These are phyloP conservation scores for Caenorhabditis sp. DNA, from an alignment of 2,888 invertebrate genomes.

Conservation along the genomic window DNA sequence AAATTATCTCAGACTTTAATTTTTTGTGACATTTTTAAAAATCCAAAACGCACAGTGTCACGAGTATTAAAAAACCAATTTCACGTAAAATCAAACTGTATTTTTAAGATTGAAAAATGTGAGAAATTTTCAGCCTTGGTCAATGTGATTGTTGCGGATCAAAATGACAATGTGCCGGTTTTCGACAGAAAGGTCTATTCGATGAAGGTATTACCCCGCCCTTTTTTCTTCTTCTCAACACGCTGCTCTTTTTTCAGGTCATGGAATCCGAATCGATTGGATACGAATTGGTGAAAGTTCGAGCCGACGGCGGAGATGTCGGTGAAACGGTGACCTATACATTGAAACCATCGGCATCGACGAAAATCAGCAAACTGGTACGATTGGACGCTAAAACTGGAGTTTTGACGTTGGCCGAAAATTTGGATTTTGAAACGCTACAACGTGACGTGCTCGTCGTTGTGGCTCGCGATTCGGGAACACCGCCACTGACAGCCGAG, in stretches of 20 bases:
- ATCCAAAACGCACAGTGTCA: too few relatives aligned
- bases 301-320: conserved; percentile 76
- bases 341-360: conserved; percentile 36
- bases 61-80: too few relatives aligned
- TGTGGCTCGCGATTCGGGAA: conserved; percentile 82
- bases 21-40: too few relatives aligned
- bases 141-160: conserved; percentile 64
- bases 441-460: conserved; percentile 82
- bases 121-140: conserved; percentile 49
- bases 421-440: conserved; percentile 79
- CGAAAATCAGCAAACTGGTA: conserved; percentile 32
- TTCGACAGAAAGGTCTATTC: conserved; percentile 61
- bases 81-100: too few relatives aligned
- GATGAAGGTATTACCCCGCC: conserved; percentile 26
- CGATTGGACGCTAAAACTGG: conserved; percentile 33
- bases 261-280: conserved; percentile 53
- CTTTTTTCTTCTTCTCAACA: background rate
- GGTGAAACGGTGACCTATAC: conserved; percentile 49
- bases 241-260: background rate
- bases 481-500: conserved; percentile 70
- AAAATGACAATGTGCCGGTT: conserved; percentile 73
- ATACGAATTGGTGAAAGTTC: conserved; percentile 53
- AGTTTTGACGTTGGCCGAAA: conserved; percentile 32
- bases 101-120: too few relatives aligned
- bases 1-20: too few relatives aligned